Percentiles rank a stretch among this genome's conserved stretches.
These are phyloP conservation scores for Hydraecia micacea DNA, from an alignment of 2,888 invertebrate genomes.

Conservation along the genomic window DNA sequence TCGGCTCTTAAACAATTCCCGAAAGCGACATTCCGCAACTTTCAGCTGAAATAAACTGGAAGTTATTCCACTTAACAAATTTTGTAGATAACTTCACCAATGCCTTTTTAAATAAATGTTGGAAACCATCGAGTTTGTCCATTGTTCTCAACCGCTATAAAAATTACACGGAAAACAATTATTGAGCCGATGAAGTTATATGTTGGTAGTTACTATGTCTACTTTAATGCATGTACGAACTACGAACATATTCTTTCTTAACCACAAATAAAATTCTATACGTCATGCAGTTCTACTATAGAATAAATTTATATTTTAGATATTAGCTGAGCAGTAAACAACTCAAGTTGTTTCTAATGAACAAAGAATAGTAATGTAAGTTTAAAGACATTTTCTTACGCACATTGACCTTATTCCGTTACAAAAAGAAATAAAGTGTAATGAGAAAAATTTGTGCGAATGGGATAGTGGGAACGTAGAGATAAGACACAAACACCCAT, in stretches of 20 bases:
- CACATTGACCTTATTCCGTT: slow-evolving; percentile 75
- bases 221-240: not conserved
- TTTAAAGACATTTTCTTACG: slow-evolving; percentile 63
- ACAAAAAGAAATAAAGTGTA: slow-evolving; percentile 76
- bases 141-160: slow-evolving; percentile 45
- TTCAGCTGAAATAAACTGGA: slow-evolving; percentile 69
- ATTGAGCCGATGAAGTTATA: slow-evolving; percentile 3
- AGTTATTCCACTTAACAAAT: slow-evolving; percentile 73
- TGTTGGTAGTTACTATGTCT: not conserved
- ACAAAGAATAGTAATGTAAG: slow-evolving; percentile 54
- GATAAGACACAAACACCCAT: slow-evolving; percentile 83
- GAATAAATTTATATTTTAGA: not conserved
- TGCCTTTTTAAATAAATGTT: slow-evolving; percentile 66
- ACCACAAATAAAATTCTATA: not conserved
- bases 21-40: slow-evolving; percentile 73
- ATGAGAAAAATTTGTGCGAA: slow-evolving; percentile 86
- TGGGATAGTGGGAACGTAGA: slow-evolving; percentile 82
- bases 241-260: not conserved
- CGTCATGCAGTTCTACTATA: not conserved
- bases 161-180: slow-evolving; percentile 29
- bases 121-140: slow-evolving; percentile 39
- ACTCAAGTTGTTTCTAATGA: slow-evolving; percentile 23
- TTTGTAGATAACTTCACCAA: slow-evolving; percentile 70
- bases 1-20: slow-evolving; percentile 71
- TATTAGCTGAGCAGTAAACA: slow-evolving; percentile 6